Conservation (phyloP, 1,140 invertebrate genomes). For the Cecropterus lyciades region DNA sequence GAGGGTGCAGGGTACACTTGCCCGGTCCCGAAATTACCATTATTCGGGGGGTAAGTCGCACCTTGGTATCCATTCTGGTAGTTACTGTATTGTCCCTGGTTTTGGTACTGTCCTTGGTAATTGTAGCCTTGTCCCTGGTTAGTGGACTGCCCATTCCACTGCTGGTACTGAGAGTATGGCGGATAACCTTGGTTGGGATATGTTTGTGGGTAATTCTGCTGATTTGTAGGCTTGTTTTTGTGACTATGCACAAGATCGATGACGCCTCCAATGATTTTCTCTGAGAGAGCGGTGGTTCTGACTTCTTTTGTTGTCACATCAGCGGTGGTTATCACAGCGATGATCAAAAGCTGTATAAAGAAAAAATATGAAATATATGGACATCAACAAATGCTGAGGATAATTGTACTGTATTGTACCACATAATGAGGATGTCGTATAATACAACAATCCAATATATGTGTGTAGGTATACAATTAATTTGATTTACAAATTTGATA, state of each 20-base stretch:
- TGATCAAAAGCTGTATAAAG: conserved; percentile 42
- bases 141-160: conserved; percentile 48
- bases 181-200: conserved; percentile 49
- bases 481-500: too few relatives aligned
- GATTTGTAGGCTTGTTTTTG: conserved; percentile 62
- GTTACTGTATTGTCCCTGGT: conserved; percentile 49
- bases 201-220: conserved; percentile 26
- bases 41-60: conserved; percentile 34
- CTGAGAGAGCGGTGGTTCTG: conserved; percentile 58
- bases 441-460: too few relatives aligned
- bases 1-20: conserved; percentile 34
- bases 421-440: too few relatives aligned
- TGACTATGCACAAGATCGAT: conserved; percentile 74
- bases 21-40: conserved; percentile 36
- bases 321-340: conserved; percentile 26
- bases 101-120: conserved; percentile 48
- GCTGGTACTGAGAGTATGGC: conserved; percentile 53
- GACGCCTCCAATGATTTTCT: conserved; percentile 73
- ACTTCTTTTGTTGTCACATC: conserved; percentile 52
- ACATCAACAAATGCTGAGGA: too few relatives aligned
- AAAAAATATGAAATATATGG: too few relatives aligned
- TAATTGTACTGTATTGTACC: too few relatives aligned
- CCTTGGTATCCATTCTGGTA: conserved; percentile 44
- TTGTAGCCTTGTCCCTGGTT: conserved; percentile 46
- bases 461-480: too few relatives aligned